phyloP scores from a whole-genome alignment of 1,140 invertebrate species.

The Pogonomyrmex californicus region DNA sequence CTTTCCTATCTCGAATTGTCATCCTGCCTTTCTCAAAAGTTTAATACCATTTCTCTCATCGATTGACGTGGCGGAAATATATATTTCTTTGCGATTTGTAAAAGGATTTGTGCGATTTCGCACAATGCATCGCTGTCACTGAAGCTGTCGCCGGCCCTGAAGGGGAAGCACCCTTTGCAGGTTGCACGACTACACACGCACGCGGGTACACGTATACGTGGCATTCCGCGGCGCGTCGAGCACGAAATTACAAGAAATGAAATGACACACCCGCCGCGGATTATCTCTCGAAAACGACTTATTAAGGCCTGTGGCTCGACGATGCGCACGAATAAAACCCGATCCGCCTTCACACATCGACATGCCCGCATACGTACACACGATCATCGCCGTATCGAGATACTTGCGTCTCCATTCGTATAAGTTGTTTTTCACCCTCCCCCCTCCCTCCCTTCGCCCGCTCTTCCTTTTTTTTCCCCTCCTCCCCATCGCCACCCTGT shows the following conservation, averaged over 20 bases:
- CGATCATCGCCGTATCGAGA: constrained; percentile 13
- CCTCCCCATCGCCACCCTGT: constrained; percentile 6
- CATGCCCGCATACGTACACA: background rate
- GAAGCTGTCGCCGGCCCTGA: background rate
- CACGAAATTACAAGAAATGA: constrained; percentile 86
- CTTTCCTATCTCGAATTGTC: background rate
- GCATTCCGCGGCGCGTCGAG: constrained; percentile 74
- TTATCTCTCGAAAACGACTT: constrained; percentile 86
- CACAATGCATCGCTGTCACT: background rate
- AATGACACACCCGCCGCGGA: constrained; percentile 85
- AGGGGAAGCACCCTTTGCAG: background rate
- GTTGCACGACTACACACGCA: background rate
- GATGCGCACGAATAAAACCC: constrained; percentile 45
- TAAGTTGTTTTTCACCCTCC: constrained; percentile 28
- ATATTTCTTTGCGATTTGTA: background rate
- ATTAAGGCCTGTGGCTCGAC: constrained; percentile 79
- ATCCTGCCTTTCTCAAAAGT: background rate
- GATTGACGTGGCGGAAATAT: background rate
- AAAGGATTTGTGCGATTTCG: background rate
- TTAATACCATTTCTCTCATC: background rate
- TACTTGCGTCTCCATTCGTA: constrained; percentile 29
- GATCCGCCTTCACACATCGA: constrained; percentile 46
- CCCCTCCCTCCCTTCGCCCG: background rate
- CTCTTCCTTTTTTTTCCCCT: background rate
- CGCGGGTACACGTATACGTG: constrained; percentile 20